Evolutionary conservation across 2,888 invertebrate species (phyloP).

Genomic region (Notocelia uddmanniana): DNA sequence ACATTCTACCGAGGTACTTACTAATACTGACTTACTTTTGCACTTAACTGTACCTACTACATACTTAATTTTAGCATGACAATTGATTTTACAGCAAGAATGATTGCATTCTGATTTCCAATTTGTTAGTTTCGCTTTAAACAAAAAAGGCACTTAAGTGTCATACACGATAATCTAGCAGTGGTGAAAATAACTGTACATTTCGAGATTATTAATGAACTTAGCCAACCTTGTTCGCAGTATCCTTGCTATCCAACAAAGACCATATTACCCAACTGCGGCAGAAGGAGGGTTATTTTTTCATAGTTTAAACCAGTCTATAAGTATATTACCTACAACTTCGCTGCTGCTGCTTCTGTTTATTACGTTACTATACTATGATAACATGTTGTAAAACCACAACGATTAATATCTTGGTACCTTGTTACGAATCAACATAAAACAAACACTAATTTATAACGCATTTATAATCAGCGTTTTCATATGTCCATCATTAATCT

Average conservation of each 20-base stretch:
- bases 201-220: background rate
- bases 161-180: no score
- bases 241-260: background rate
- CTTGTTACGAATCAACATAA: slow-evolving; percentile 40
- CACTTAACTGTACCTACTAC: no score
- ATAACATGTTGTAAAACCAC: slow-evolving; percentile 9
- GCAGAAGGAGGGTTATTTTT: background rate
- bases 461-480: slow-evolving; percentile 74
- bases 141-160: no score
- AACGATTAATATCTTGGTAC: slow-evolving; percentile 37
- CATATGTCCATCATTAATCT: slow-evolving; percentile 77
- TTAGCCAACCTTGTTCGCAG: background rate
- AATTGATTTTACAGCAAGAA: no score
- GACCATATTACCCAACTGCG: no score
- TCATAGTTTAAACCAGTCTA: no score
- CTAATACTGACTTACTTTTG: no score
- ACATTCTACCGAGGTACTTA: no score
- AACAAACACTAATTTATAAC: slow-evolving; percentile 75
- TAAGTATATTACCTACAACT: slow-evolving; percentile 8
- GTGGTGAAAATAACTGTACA: background rate
- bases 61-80: no score
- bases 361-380: background rate
- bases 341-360: slow-evolving; percentile 9
- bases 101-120: no score
- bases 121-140: no score